A percentile compares a stretch with the other conserved stretches of the same genome.
These are phyloP conservation scores for Trachurus trachurus DNA, from an alignment of 2,797 vertebrate genomes.

Conservation along the genomic window DNA sequence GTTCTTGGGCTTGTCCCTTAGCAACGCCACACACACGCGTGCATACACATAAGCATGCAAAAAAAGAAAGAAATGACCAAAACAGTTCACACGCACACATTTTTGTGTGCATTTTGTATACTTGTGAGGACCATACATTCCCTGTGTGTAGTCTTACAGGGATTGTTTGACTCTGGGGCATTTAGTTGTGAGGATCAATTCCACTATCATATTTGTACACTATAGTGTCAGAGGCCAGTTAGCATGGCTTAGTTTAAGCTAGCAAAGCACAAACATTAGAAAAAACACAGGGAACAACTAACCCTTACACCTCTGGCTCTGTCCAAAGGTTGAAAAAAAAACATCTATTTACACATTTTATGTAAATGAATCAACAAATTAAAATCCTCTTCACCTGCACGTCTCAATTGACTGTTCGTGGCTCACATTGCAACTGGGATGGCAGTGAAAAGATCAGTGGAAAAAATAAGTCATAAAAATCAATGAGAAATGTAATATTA, in stretches of 20 bases:
- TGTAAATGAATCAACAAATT: neutral
- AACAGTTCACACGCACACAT: neutral
- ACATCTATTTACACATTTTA: neutral
- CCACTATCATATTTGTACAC: neutral
- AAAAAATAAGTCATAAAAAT: no score
- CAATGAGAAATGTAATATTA: no score
- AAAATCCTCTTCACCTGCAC: neutral
- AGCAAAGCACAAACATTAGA: neutral
- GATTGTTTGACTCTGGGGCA: neutral
- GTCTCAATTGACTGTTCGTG: neutral
- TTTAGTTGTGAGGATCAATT: neutral
- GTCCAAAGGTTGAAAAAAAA: neutral
- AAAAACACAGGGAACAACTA: neutral
- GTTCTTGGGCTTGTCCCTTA: conserved; percentile 35
- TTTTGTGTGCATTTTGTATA: neutral
- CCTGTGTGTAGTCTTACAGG: neutral
- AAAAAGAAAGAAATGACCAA: neutral
- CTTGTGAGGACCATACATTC: neutral
- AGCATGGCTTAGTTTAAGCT: neutral
- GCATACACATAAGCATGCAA: conserved; percentile 5
- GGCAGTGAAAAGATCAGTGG: no score
- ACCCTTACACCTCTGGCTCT: neutral
- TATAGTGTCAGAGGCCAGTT: neutral
- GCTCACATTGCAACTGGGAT: neutral
- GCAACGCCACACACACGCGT: conserved; percentile 45